Evolutionary conservation across 2,113 vertebrate species (phyloP), one percentile per base, ranked within the genome.

Genomic region (Natator depressus): DNA sequence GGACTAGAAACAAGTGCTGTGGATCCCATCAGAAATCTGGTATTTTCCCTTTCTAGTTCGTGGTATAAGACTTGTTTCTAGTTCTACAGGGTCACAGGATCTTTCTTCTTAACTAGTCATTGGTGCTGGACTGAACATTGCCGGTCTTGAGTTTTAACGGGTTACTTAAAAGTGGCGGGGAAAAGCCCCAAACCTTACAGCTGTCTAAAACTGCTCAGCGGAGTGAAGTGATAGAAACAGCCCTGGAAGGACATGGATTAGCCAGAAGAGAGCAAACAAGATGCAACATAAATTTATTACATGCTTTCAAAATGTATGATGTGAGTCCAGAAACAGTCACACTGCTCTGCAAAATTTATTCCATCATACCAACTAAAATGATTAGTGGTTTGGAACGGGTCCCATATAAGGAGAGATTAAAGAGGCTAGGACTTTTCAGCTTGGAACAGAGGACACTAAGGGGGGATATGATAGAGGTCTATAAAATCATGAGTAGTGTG

Each of bases 91-190:
- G 78, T 50, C 29, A 80, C 8, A 6, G 31, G 54, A 5, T 38
- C 46, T n/a, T 14, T 2, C 11, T 27, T 29, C 17, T 14, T 50
- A 69, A 27, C 13, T 31, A 51, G 38, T 62, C 24, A 4, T 25
- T 22, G 5, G 13, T 35, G 5, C 2, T 1, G 22, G 29, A 62
- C 20, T 20, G 55, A 50, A 42, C 3, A 3, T 19, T 1, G 2
- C 4, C 4, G 12, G 6, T 25, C 54, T 35, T 10, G 0, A 6
- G 62, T 51, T 49, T 38, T 10, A 27, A 29, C 8, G 35, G 11
- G 2, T 22, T 29, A 42, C 8, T 20, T 75, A 1, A 42, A n/a
- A 3, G 9, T 75, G 55, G 1, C 2, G 16, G 17, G 17, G 35
- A 8, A 12, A 5, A n/a, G 57, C 5, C 27, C 27, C 57, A 62